Conservation (phyloP, 1,140 invertebrate species). For the roundworm (Caenorhabditis elegans) region WBcel235 BX284605.5:7962501-7963000, state of each 20-base stretch:
- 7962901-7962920: conserved; percentile 71
- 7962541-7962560: conserved; percentile 66
- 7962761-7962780: conserved; percentile 65
- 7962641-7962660: conserved; percentile 63
- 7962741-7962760: conserved; percentile 66
- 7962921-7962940: conserved; percentile 69
- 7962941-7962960: conserved; percentile 71
- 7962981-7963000: conserved; percentile 69
- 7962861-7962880: conserved; percentile 65
- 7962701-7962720: not conserved
- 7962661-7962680: conserved; percentile 63
- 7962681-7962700: not conserved
- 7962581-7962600: conserved; percentile 65
- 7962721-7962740: conserved; percentile 64
- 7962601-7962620: conserved; percentile 67
- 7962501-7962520: conserved; percentile 49
- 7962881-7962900: conserved; percentile 68
- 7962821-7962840: conserved; percentile 62
- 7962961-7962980: conserved; percentile 69
- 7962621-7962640: conserved; percentile 65
- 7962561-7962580: conserved; percentile 65
- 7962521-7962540: conserved; percentile 64
- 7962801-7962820: conserved; percentile 64
- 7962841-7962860: conserved; percentile 65
- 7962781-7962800: conserved; percentile 65